Evolutionary conservation across 2,797 vertebrate genomes (phyloP).

Genomic region (Hozukius guyotensis): DNA sequence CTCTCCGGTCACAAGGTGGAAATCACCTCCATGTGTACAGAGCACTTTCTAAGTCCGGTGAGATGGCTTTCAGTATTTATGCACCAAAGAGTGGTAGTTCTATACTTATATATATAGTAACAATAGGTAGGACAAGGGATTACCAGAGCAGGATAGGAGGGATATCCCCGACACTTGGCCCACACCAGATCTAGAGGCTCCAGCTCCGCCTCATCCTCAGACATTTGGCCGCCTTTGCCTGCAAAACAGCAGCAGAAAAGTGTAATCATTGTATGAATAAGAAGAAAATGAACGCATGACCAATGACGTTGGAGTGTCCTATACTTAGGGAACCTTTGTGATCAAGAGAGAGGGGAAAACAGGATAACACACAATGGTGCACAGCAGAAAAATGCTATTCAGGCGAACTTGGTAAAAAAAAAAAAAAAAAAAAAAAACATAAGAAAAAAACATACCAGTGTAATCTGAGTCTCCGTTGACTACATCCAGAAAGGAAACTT

Average conservation of each 20-base stretch:
- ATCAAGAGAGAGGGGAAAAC: not conserved
- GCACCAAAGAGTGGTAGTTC: no score
- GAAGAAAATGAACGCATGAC: not conserved
- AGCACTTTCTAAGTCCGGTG: not conserved
- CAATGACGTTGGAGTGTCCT: not conserved
- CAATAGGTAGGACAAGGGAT: conserved; percentile 41
- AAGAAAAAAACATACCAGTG: conserved; percentile 76
- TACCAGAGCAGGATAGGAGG: conserved; percentile 98
- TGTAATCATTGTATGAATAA: not conserved
- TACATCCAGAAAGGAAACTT: conserved; percentile 89
- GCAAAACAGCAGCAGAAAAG: conserved; percentile 1
- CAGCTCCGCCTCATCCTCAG: conserved; percentile 88
- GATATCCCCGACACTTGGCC: conserved; percentile 98
- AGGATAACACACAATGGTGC: not conserved
- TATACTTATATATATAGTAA: not conserved
- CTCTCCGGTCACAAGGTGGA: no score
- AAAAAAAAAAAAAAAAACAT: conserved; percentile 46
- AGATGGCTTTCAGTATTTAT: no score
- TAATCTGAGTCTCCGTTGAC: conserved; percentile 92
- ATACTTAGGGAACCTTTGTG: not conserved
- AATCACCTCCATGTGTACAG: not conserved
- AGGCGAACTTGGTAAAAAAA: not conserved
- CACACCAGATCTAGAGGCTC: conserved; percentile 96
- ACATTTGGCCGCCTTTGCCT: conserved; percentile 86
- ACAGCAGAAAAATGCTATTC: not conserved